Base-by-base conservation (phyloP, 2,113 vertebrate genomes). In the Anseranas semipalmata region DNA sequence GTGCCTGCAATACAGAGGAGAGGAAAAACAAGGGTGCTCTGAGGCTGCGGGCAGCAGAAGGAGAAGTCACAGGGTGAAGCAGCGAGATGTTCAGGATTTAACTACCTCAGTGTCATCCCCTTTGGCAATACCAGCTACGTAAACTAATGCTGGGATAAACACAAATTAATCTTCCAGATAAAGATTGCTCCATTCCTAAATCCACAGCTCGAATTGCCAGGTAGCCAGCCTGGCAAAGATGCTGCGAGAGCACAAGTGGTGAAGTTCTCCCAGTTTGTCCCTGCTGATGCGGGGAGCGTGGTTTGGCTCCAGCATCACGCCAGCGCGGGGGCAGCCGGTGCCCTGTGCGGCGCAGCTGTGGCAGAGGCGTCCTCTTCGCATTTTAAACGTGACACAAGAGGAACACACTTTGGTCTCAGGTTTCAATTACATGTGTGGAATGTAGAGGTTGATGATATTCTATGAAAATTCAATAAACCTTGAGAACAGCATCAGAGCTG, bases 391-490 rank as follows among this genome's bases (percentile, higher is more conserved):
- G 90, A 83, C 66, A 63, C 78, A 6, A 4, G 58, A 67, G 82
- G 72, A 95, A 65, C 79, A 12, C n/a, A 7, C 6, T 4, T 32
- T 4, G 32, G 37, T 87, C 85, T 74, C 71, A 33, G 87, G 43
- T 74, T 97, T 95, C 95, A 77, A 9, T 96, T 94, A 90, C 82
- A 93, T 0, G 3, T 73, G 86, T 66, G 82, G 87, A 93, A 84
- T 78, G 90, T 93, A 81, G 85, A 93, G 91, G 92, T 92, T 93
- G 96, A 96, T 97, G 95, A 86, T 92, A 87, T 94, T 97, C 95
- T 91, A 96, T 89, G 95, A 97, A 98, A 98, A 98, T 97, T 97
- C 98, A 97, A 98, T 98, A 98, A 98, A 96, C 96, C 98, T 96
- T 95, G 97, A 96, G 98, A 98, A 96, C 95, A 87, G 97, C 97